These are phyloP conservation scores for Archips crataeganus DNA, from an alignment of 2,888 invertebrate genomes.

Conservation along the genomic window DNA sequence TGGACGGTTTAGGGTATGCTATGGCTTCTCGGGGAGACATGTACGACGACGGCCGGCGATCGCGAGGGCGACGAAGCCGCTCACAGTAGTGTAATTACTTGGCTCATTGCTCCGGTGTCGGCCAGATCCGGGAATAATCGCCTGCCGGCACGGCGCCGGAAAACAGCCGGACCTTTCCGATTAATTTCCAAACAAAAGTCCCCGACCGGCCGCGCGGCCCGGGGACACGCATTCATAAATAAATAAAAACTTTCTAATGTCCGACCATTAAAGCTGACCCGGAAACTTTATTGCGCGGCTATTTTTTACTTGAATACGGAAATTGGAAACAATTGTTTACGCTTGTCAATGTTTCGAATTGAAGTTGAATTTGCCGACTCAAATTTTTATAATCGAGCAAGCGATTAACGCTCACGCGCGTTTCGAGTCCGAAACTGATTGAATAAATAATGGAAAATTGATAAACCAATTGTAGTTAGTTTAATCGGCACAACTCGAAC, in stretches of 20 bases:
- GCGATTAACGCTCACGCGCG: too few relatives aligned
- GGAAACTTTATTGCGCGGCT: conserved; percentile 6
- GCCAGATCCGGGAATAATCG: neutral
- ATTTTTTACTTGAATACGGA: neutral
- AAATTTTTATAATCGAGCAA: neutral
- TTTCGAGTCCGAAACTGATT: too few relatives aligned
- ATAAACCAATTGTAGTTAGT: too few relatives aligned
- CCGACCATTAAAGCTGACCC: conserved; percentile 5
- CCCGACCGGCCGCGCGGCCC: conserved; percentile 3
- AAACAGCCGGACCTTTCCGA: conserved; percentile 24
- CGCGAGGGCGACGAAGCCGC: neutral
- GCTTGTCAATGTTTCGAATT: neutral
- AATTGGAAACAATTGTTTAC: neutral
- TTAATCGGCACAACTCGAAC: too few relatives aligned
- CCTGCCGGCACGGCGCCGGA: conserved; percentile 4
- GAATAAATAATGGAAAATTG: too few relatives aligned
- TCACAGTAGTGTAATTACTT: neutral
- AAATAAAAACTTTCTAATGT: conserved; percentile 28
- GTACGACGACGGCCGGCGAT: neutral
- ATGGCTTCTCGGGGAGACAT: neutral
- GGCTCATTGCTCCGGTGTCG: neutral
- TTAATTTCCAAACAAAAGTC: conserved; percentile 25
- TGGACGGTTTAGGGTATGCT: conserved; percentile 9
- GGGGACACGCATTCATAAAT: conserved; percentile 28
- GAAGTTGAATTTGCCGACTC: neutral